A percentile compares a stretch with the other conserved stretches of the same genome.
These are phyloP conservation scores for Acanthurus leucopareius DNA, from an alignment of 2,797 vertebrate species.

Conservation along the genomic window DNA sequence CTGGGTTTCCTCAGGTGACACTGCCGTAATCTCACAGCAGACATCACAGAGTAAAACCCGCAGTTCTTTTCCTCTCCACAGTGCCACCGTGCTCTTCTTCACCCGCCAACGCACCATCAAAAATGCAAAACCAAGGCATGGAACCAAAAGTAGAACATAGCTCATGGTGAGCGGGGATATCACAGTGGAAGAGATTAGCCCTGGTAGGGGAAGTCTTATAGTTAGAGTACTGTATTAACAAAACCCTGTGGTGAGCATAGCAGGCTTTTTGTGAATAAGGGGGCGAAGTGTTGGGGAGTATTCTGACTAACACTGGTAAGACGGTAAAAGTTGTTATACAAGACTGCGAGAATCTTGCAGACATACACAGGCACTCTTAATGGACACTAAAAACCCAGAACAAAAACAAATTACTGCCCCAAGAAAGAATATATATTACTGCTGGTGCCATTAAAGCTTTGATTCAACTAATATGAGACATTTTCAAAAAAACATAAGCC, in stretches of 20 bases:
- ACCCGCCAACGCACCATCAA: constrained; percentile 63
- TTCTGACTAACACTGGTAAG: constrained; percentile 28
- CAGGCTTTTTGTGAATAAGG: constrained; percentile 12
- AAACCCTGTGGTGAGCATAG: constrained; percentile 20
- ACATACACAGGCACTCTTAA: constrained; percentile 27
- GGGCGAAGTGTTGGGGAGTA: background rate
- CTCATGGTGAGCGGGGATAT: constrained; percentile 40
- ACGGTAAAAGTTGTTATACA: constrained; percentile 31
- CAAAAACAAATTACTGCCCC: constrained; percentile 17
- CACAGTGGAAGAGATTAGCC: constrained; percentile 34
- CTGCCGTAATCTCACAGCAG: constrained; percentile 53
- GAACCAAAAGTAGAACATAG: constrained; percentile 60
- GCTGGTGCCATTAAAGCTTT: constrained; percentile 3
- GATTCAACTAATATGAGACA: constrained; percentile 20
- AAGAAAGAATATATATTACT: constrained; percentile 12
- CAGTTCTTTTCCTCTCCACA: constrained; percentile 37
- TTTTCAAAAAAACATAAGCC: background rate
- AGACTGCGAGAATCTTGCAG: constrained; percentile 12
- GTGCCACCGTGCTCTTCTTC: constrained; percentile 19
- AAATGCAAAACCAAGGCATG: constrained; percentile 59
- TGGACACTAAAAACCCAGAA: constrained; percentile 37
- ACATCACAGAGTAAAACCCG: constrained; percentile 61
- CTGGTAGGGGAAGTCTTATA: constrained; percentile 26
- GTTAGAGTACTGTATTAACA: constrained; percentile 41
- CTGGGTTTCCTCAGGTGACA: constrained; percentile 61